Conservation (phyloP, 2,113 vertebrate species). For the Chrysemys picta region DNA sequence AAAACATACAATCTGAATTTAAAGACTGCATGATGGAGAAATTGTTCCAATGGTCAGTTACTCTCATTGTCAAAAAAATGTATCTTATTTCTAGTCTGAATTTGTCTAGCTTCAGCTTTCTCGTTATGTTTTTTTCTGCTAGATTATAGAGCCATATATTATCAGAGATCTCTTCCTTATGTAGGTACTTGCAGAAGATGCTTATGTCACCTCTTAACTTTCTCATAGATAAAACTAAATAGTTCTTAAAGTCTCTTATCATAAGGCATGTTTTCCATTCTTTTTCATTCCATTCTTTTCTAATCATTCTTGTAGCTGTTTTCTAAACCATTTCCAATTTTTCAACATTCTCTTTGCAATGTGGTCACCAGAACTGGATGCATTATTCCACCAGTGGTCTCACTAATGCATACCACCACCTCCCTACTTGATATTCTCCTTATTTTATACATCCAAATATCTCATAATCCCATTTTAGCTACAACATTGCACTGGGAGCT, state of each 20-base stretch:
- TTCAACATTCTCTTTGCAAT: neutral
- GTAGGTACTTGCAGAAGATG: neutral
- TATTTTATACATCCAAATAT: too few relatives aligned
- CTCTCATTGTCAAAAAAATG: neutral
- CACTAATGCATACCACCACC: neutral
- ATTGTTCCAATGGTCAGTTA: neutral
- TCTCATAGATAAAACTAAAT: neutral
- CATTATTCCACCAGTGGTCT: neutral
- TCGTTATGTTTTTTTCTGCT: neutral
- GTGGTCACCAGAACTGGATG: neutral
- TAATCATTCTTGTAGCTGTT: neutral
- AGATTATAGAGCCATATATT: neutral
- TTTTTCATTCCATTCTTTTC: neutral
- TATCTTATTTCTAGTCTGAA: neutral
- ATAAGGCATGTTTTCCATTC: neutral
- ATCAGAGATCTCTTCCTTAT: neutral
- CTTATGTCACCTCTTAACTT: neutral
- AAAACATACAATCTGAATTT: neutral
- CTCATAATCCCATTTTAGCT: too few relatives aligned
- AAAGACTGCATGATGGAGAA: neutral
- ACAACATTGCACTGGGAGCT: neutral
- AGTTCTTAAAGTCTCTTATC: neutral
- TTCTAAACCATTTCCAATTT: neutral
- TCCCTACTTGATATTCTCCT: neutral
- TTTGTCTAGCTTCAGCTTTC: neutral